phyloP scores from a whole-genome alignment of 2,113 vertebrate genomes.

The Malurus elegans region DNA sequence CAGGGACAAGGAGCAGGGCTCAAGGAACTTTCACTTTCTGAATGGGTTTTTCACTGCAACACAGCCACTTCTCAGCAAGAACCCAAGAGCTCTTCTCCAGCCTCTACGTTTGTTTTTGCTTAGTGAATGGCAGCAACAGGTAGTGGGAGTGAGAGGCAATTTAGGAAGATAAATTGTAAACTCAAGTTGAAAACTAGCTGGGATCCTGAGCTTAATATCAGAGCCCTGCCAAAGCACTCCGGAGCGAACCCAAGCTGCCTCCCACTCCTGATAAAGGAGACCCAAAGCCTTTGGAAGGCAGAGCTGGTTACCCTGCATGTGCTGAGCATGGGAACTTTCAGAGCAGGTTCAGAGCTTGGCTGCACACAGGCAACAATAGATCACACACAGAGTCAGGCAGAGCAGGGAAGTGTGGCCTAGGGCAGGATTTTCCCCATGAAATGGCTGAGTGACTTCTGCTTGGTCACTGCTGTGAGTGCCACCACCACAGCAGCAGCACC shows the following conservation, averaged over 20 bases:
- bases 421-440: neutral
- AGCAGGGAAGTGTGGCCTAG: neutral
- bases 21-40: neutral
- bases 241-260: neutral
- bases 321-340: neutral
- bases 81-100: neutral
- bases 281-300: neutral
- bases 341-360: neutral
- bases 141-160: neutral
- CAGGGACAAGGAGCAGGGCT: neutral
- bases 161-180: constrained; percentile 9
- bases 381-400: neutral
- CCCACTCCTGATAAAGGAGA: neutral
- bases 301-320: neutral
- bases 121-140: constrained; percentile 15
- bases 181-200: neutral
- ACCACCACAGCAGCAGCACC: neutral
- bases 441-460: neutral
- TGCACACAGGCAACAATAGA: neutral
- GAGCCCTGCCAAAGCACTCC: neutral
- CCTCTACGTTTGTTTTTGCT: neutral
- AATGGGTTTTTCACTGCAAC: neutral
- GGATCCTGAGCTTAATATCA: neutral
- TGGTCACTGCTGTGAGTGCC: neutral
- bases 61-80: neutral